Conservation (phyloP, 2,888 invertebrate genomes). For the Pyrrhosoma nymphula region DNA sequence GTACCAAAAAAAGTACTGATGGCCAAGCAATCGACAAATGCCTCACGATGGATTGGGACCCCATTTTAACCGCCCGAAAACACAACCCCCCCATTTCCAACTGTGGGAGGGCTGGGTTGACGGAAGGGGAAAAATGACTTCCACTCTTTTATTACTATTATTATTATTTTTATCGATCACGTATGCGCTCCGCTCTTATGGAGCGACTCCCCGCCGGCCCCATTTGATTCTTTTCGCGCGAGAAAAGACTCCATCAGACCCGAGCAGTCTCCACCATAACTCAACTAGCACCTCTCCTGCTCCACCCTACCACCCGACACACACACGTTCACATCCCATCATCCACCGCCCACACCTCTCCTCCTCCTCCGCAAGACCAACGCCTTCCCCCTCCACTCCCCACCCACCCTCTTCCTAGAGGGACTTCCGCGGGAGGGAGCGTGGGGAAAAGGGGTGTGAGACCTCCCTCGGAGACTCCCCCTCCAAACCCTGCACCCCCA, state of each 20-base stretch:
- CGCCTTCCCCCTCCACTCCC: background rate
- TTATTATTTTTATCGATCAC: background rate
- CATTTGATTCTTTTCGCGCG: slow-evolving; percentile 20
- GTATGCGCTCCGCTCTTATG: background rate
- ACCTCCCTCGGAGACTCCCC: background rate
- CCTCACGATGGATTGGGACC: background rate
- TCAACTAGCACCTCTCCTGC: slow-evolving; percentile 38
- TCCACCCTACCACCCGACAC: background rate
- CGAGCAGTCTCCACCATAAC: slow-evolving; percentile 44
- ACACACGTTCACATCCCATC: too few relatives aligned
- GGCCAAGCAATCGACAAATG: slow-evolving; percentile 42
- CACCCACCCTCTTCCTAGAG: background rate
- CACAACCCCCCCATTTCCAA: background rate
- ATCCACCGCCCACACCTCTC: background rate
- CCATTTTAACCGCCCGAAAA: background rate
- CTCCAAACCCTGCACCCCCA: slow-evolving; percentile 31
- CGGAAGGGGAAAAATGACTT: background rate
- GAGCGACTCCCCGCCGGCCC: background rate
- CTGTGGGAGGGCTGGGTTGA: background rate
- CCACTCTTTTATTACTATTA: background rate
- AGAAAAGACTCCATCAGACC: slow-evolving; percentile 35
- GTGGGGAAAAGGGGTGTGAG: background rate
- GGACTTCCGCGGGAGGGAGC: background rate
- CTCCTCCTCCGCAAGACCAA: background rate
- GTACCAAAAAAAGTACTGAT: background rate